Evolutionary conservation across 2,888 invertebrate genomes (phyloP), one percentile per base, ranked within the genome.

Genomic region (Xestia c-nigrum): DNA sequence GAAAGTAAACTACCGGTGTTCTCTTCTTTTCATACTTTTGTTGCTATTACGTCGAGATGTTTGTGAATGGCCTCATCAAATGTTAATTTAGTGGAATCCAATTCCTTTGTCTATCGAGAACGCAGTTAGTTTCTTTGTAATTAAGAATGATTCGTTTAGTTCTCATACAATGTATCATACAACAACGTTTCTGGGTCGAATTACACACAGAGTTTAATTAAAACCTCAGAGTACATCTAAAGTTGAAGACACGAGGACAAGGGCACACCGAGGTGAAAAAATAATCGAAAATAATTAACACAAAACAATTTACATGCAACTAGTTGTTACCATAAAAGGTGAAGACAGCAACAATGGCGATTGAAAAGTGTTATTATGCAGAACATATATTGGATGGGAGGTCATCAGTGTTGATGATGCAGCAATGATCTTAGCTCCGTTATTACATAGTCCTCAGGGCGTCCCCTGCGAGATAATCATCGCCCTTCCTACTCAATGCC

Each of bases 401-500:
- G 77, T 83, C 85, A 85, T 89, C 83, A 84, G 82, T 86, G 78
- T 84, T 81, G 81, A 85, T 84, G 81, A 84, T 81, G 80, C 73
- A 78, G 76, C 74, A 78, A 76, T 79, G 80, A 81, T 84, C 75
- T 82, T 63, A 70, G 76, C 71, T 77, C 64, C 70, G 80, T 83
- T 79, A 87, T 81, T 86, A 80, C 73, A 65, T 71, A 72, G 83
- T 61, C 73, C 76, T 63, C 61, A 50, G 78, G 85, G 87, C 79
- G 84, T 80, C 76, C 24, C 71, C 59, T 14, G 65, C 24, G 12
- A 64, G 87, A 87, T 90, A 90, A 88, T 88, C 80, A 89, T 89
- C 81, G 82, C 83, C 82, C 81, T 86, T 67, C 78, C 85, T 84
- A 74, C 85, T 88, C 90, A 90, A 87, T 89, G 89, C 89, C 89